phyloP scores from a whole-genome alignment of 1,140 invertebrate species.

The Drosophila cardini region DNA sequence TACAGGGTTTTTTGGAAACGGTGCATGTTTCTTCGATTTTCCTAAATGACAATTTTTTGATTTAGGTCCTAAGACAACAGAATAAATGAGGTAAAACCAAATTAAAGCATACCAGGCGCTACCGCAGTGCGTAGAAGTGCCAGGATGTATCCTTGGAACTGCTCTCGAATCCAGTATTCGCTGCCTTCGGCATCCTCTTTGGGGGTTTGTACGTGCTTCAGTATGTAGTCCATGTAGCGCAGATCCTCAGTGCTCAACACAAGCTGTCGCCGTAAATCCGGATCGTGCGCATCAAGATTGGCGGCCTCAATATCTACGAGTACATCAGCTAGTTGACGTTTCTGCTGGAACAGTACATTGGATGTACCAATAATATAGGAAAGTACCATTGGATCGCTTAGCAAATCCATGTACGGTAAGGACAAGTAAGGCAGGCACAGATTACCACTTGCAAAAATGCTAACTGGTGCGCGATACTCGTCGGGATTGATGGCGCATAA shows the following conservation, averaged over 20 bases:
- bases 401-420: constrained; percentile 96
- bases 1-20: too few relatives aligned
- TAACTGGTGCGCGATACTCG: constrained; percentile 94
- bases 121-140: constrained; percentile 93
- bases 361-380: constrained; percentile 98
- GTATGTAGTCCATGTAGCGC: constrained; percentile 96
- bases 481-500: constrained; percentile 86
- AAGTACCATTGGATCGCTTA: constrained; percentile 94
- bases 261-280: constrained; percentile 92
- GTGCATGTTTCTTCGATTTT: too few relatives aligned
- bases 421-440: constrained; percentile 98
- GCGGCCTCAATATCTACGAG: constrained; percentile 94
- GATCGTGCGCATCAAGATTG: constrained; percentile 94
- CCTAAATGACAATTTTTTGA: too few relatives aligned
- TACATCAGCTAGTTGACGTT: constrained; percentile 95
- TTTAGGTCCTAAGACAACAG: too few relatives aligned
- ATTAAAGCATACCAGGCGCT: constrained; percentile 87
- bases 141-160: constrained; percentile 96
- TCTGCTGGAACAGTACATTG: constrained; percentile 98
- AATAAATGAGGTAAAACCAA: neutral
- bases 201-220: constrained; percentile 93
- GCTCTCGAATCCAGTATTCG: constrained; percentile 97
- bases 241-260: constrained; percentile 97
- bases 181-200: constrained; percentile 94
- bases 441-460: constrained; percentile 96